Evolutionary conservation across 2,113 vertebrate species (phyloP), one percentile per base, ranked within the genome.

Genomic region (Brevimyrus niger): DNA sequence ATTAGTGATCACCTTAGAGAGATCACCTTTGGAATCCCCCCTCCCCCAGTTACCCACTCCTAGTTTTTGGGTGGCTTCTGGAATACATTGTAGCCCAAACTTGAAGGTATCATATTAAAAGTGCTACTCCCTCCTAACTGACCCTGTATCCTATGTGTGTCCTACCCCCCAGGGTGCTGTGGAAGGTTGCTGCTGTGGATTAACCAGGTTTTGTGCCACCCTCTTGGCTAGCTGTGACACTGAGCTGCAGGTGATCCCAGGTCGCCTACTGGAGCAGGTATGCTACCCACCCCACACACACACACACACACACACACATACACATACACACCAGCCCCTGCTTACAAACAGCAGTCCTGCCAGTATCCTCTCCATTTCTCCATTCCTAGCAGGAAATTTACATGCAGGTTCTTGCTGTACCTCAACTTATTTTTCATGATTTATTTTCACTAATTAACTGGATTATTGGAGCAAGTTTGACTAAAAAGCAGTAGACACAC

Each of bases 141-240:
- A 27, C 8, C 58, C 58, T 61, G 23, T n/a, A 27, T 10, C 58
- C 21, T 23, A n/a, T 58, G 89, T 53, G 0, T 15, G 2, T 15
- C 3, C 88, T 89, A 44, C 65, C 23, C 84, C 90, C 87, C 89
- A 98, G 97, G 97, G 97, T 90, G 95, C 97, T 2, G 96, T 97
- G 91, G 96, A 97, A 89, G 97, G 97, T 76, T 97, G 95, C 93
- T 96, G 97, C 88, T 5, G 95, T 7, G 97, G 96, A 76, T 96
- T 97, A 92, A 97, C 95, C 13, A 96, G 93, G 90, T 97, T 97
- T 89, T 97, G 96, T 69, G 86, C 94, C 0, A 91, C 94, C 48
- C 93, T 98, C 1, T 91, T 97, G 88, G 93, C 91, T 86, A 95
- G 95, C 90, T 91, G 73, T 0, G 93, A 96, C 31, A 44, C 87